Percentiles rank a stretch among this genome's conserved stretches.
Evolutionary conservation across 2,888 invertebrate species (phyloP).

Genomic region (Lampropteryx suffumata): DNA sequence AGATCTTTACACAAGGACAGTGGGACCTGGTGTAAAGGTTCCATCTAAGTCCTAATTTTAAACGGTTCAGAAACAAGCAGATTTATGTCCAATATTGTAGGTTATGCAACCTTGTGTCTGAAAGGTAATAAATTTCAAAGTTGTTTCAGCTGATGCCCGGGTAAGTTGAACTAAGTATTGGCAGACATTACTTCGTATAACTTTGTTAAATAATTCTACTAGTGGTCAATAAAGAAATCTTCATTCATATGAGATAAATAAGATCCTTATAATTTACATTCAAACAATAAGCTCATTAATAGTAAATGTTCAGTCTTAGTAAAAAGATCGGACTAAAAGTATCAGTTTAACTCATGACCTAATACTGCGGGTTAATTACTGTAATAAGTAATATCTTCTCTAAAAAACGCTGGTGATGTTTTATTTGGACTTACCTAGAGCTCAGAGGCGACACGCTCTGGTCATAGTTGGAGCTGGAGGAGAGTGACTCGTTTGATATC

Average conservation of each 20-base stretch:
- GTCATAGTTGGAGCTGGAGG: slow-evolving; percentile 93
- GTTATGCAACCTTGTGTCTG: slow-evolving; percentile 14
- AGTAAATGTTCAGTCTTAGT: too few species aligned
- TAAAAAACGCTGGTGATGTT: not conserved
- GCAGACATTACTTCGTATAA: too few species aligned
- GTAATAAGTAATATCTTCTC: too few species aligned
- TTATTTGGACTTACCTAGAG: slow-evolving; percentile 86
- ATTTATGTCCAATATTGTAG: slow-evolving; percentile 13
- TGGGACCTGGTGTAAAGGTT: too few species aligned
- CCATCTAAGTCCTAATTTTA: not conserved
- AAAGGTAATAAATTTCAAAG: slow-evolving; percentile 29
- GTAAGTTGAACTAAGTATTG: slow-evolving; percentile 5
- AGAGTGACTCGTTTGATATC: slow-evolving; percentile 92
- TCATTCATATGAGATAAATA: too few species aligned
- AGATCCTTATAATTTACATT: too few species aligned
- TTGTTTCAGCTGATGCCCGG: slow-evolving; percentile 27
- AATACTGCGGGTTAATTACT: too few species aligned
- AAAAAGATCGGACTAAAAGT: too few species aligned
- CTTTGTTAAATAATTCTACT: too few species aligned
- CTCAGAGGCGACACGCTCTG: slow-evolving; percentile 94
- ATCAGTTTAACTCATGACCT: not conserved
- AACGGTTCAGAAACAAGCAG: not conserved
- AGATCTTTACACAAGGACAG: too few species aligned
- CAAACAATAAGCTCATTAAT: too few species aligned
- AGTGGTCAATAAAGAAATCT: too few species aligned